Evolutionary conservation across 1,140 invertebrate genomes (phyloP).

Genomic region (Drosophila insularis): DNA sequence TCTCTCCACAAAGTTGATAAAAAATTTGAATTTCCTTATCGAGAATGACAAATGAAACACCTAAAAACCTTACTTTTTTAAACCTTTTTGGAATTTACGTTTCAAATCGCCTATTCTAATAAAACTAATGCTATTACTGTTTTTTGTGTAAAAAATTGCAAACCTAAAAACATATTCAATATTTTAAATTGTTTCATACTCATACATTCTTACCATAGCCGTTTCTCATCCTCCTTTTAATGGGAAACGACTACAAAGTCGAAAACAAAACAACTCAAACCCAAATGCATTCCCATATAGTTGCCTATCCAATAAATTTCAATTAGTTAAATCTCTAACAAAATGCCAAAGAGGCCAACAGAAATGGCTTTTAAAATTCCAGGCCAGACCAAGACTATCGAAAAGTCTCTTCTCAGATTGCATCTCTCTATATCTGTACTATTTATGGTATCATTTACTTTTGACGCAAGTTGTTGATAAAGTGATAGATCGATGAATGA

Average conservation of each 20-base stretch:
- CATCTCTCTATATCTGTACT: conserved; percentile 36
- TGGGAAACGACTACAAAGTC: too few species aligned
- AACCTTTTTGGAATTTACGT: too few species aligned
- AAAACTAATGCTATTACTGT: too few species aligned
- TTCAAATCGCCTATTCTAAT: too few species aligned
- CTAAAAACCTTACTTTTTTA: too few species aligned
- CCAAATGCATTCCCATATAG: conserved; percentile 30
- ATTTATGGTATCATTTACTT: conserved; percentile 67
- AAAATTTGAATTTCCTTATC: too few species aligned
- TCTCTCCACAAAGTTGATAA: too few species aligned
- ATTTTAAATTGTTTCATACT: too few species aligned
- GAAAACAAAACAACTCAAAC: conserved; percentile 29
- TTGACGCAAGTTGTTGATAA: conserved; percentile 65
- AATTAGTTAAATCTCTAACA: conserved; percentile 62
- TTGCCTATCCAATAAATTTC: conserved; percentile 55
- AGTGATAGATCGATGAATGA: conserved; percentile 49
- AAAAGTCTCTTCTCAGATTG: conserved; percentile 2
- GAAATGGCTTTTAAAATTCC: conserved; percentile 6
- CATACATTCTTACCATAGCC: too few species aligned
- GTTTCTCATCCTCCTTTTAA: too few species aligned
- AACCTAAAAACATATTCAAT: conserved; percentile 8
- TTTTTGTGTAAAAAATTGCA: not conserved
- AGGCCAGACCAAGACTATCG: not conserved
- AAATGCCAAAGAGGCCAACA: conserved; percentile 16
- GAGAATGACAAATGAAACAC: too few species aligned